Base-by-base conservation (phyloP, 2,113 vertebrate genomes). In the Osmerus mordax region DNA sequence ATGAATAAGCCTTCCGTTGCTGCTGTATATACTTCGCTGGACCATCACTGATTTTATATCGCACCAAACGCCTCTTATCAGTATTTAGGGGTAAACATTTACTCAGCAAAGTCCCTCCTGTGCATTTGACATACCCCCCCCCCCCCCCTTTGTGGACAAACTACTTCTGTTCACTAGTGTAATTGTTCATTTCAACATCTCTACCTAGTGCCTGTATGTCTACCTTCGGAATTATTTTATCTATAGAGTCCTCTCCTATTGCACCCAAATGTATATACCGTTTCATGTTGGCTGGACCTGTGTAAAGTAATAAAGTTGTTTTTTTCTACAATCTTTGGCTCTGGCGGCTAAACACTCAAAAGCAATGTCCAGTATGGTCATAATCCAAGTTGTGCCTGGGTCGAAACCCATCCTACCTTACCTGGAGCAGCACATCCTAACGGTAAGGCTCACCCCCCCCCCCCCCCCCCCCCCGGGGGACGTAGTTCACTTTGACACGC, bases 271-370 rank as follows among this genome's bases (percentile, higher is more conserved):
- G 56, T 67, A 79, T 67, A 70, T 73, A 61, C 69, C 53, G 70
- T 75, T 78, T 72, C 25, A 52, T 79, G 71, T 79, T 55, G 71
- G 74, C 84, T 83, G 79, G 81, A 88, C 76, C 82, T 80, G 81
- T 86, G 54, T 83, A 80, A 67, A 65, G 60, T 6, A 87, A 87
- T 84, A 87, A 89, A 86, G 25, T 62, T 81, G 88, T 71, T 87
- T 89, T 61, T 73, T 77, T 54, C 66, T 47, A 47, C 41, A 47
- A 12, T 47, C 9, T 47, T 47, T 11, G 41, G 41, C 23, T 23
- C 23, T 23, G 21, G 21, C 21, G 21, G 21, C 21, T 21, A 21
- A 21, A 21, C 21, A 21, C 21, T 21, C 21, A 21, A 21, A 21
- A 21, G 21, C 21, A 21, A 21, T 21, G 21, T 21, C 21, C 41